Evolutionary conservation across 1,140 invertebrate species (phyloP).

Genomic region (Maniola jurtina): DNA sequence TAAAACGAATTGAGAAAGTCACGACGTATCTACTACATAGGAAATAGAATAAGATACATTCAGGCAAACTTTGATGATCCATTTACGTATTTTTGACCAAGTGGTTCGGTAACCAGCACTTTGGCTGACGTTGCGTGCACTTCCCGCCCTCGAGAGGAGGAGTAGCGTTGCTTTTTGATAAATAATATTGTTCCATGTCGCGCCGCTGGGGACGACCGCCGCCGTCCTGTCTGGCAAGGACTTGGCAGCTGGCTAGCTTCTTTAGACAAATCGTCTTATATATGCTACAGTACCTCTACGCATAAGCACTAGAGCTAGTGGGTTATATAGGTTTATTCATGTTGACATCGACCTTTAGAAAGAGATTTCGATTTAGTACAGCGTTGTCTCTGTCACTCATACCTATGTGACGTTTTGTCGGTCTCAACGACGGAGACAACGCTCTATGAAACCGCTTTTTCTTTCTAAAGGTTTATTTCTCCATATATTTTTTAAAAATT

Average conservation of each 20-base stretch:
- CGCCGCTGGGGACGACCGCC: background rate
- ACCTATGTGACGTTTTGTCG: too few relatives aligned
- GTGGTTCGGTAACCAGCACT: background rate
- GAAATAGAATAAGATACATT: too few relatives aligned
- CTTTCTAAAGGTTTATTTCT: too few relatives aligned
- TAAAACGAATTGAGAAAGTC: too few relatives aligned
- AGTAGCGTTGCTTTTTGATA: background rate
- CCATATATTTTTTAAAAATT: too few relatives aligned
- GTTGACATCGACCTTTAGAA: too few relatives aligned
- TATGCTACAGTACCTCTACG: background rate
- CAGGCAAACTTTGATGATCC: background rate
- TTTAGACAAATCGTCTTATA: slow-evolving; percentile 12
- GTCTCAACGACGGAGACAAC: too few relatives aligned
- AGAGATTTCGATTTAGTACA: too few relatives aligned
- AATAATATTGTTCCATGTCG: slow-evolving; percentile 1
- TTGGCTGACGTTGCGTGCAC: background rate
- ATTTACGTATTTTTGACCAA: background rate
- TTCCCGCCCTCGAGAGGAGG: background rate
- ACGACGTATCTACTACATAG: too few relatives aligned
- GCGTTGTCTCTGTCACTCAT: too few relatives aligned
- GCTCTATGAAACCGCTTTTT: too few relatives aligned
- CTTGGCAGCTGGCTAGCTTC: slow-evolving; percentile 5
- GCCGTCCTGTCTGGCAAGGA: slow-evolving; percentile 9
- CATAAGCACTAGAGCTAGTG: background rate
- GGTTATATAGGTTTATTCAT: slow-evolving; percentile 3